Percentiles rank a stretch among this genome's conserved stretches.
phyloP scores from a whole-genome alignment of 2,113 vertebrate species.

The Lamprologus tigripictilis region DNA sequence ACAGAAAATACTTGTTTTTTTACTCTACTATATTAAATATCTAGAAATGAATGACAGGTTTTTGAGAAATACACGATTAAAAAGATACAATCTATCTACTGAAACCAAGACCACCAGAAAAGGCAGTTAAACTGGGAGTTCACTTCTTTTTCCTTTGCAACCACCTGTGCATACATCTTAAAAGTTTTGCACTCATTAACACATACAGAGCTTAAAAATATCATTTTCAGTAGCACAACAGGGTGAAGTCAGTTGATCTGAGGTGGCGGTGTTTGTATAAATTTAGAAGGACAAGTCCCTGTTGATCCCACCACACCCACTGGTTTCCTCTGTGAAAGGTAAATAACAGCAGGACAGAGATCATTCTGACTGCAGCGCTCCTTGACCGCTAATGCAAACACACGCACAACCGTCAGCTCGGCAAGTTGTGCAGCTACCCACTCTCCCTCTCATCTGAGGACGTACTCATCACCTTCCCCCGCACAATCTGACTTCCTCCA shows the following conservation, averaged over 20 bases:
- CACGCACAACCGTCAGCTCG: not conserved
- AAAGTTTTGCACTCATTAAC: constrained; percentile 2
- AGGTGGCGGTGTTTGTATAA: constrained; percentile 35
- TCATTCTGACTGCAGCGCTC: constrained; percentile 22
- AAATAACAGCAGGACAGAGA: constrained; percentile 53
- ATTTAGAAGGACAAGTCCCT: constrained; percentile 38
- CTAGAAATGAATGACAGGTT: not conserved
- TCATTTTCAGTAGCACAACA: not conserved
- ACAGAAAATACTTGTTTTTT: not conserved
- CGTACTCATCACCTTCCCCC: constrained; percentile 52
- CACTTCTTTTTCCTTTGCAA: constrained; percentile 2
- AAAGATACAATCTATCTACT: not conserved
- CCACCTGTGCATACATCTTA: constrained; percentile 49
- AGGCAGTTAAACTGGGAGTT: not conserved
- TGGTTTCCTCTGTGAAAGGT: constrained; percentile 56
- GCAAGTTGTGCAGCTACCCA: not conserved
- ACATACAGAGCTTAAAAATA: not conserved
- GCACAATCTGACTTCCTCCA: constrained; percentile 54
- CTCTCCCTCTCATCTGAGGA: constrained; percentile 36
- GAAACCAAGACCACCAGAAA: constrained; percentile 12
- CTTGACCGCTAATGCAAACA: constrained; percentile 15
- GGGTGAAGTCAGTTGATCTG: not conserved
- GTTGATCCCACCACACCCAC: constrained; percentile 43
- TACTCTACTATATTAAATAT: not conserved
- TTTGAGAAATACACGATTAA: not conserved